phyloP scores from a whole-genome alignment of 2,888 invertebrate genomes.

The Eilema sororculum region DNA sequence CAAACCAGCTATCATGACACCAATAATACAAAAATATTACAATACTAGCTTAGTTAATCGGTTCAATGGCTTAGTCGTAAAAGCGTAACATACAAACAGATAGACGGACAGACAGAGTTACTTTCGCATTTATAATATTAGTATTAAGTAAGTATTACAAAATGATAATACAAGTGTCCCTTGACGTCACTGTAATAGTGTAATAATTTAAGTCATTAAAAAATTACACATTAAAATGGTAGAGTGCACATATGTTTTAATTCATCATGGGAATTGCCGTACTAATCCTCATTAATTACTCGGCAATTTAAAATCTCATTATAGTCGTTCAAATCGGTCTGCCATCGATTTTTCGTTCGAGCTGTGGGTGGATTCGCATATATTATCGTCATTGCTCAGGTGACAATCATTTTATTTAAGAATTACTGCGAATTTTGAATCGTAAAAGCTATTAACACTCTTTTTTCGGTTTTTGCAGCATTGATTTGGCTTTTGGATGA shows the following conservation, averaged over 20 bases:
- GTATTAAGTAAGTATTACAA: no score
- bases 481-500: no score
- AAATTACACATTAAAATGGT: conserved; percentile 22
- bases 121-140: no score
- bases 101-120: no score
- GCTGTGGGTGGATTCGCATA: conserved; percentile 71
- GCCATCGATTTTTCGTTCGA: conserved; percentile 78
- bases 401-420: conserved; percentile 63
- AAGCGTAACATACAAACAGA: no score
- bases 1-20: no score
- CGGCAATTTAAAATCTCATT: conserved; percentile 83
- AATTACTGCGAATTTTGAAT: conserved; percentile 36
- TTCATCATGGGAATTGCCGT: conserved; percentile 58
- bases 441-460: no score
- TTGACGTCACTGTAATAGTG: neutral
- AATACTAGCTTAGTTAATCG: no score
- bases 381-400: conserved; percentile 73
- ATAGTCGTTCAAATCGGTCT: conserved; percentile 79
- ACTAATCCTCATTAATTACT: conserved; percentile 83
- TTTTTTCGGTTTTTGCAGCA: no score
- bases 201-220: conserved; percentile 28
- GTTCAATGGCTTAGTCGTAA: no score
- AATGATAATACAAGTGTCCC: neutral
- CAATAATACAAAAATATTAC: no score
- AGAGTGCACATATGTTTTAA: conserved; percentile 40